A percentile compares a stretch with the other conserved stretches of the same genome.
phyloP scores from a whole-genome alignment of 2,888 invertebrate species.

The Plagodis dolabraria region DNA sequence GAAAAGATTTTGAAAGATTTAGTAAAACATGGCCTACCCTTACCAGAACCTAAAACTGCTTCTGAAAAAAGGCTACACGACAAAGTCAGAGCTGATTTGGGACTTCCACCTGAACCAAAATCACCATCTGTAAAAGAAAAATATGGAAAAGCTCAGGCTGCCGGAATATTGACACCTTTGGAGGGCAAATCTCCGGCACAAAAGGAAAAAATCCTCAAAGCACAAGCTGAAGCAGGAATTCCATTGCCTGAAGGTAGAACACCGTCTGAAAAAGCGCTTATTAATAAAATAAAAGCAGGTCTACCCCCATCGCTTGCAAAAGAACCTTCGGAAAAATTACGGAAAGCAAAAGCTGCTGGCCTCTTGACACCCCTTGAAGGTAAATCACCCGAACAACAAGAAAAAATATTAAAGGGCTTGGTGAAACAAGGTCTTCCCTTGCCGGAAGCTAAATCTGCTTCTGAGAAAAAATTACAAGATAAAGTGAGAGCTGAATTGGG shows the following conservation, averaged over 20 bases:
- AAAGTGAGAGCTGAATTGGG: conserved; percentile 36
- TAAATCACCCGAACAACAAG: conserved; percentile 46
- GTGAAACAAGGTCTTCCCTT: conserved; percentile 40
- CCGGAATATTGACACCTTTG: conserved; percentile 44
- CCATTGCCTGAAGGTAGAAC: conserved; percentile 43
- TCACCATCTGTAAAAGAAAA: conserved; percentile 32
- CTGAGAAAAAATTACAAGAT: conserved; percentile 35
- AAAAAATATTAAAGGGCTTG: conserved; percentile 43
- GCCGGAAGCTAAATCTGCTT: conserved; percentile 37
- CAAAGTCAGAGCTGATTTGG: conserved; percentile 39
- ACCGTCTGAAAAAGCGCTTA: conserved; percentile 41
- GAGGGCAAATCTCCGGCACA: conserved; percentile 43
- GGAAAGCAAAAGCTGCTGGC: conserved; percentile 34
- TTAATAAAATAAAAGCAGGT: conserved; percentile 37
- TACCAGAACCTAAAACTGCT: conserved; percentile 42
- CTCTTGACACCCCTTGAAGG: conserved; percentile 44
- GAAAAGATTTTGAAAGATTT: conserved; percentile 41
- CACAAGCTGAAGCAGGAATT: conserved; percentile 35
- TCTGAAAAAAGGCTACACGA: conserved; percentile 41
- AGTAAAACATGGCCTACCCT: conserved; percentile 34
- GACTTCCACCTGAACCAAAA: conserved; percentile 41
- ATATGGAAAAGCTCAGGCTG: conserved; percentile 35
- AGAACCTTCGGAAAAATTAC: conserved; percentile 28
- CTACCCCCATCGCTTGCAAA: conserved; percentile 24
- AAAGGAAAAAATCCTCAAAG: conserved; percentile 41